Base-by-base conservation (phyloP, 1,140 invertebrate species). In the Colletes gigas region DNA sequence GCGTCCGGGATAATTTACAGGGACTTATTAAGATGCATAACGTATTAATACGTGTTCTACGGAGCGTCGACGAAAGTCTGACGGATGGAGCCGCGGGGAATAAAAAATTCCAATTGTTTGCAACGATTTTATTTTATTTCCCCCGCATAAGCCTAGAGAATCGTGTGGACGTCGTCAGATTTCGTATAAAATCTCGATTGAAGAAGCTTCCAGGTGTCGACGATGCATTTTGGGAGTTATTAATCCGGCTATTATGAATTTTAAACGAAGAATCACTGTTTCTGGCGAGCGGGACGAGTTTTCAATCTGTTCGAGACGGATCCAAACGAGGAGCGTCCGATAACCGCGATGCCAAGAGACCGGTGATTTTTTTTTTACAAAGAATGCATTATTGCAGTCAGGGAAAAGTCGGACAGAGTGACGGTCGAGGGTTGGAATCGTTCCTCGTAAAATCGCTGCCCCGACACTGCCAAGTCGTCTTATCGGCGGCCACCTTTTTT, bases 401-500 rank as follows among this genome's bases (percentile, higher is more conserved):
- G 19, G 30, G 41, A 59, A 17, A 55, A 50, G 17, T 72, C 19
- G 14, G 30, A 52, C 41, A 39, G 47, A 70, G 47, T 72, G 71
- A 63, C 66, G 69, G 47, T n/a, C 55, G 15, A 41, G 68, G 52
- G 57, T 65, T 15, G 52, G 47, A 54, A 70, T 14, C 59, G 70
- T 76, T 47, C 15, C 54, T 47, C 39, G 72, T 66, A 30, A 60
- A 78, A 47, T 69, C 70, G 55, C 41, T 63, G 60, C 50, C 30
- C 59, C 75, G 69, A 66, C 84, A 71, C 44, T 83, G 81, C 67
- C 85, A 85, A 83, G 66, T 81, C 74, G 74, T 65, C 73, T 87
- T 87, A 87, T 87, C 85, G 81, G 66, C n/a, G 66, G 60, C 70
- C 54, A 74, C 72, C 82, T 86, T 87, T 30, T 83, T 87, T 87